Base-by-base conservation (phyloP, 2,797 vertebrate species). In the Microhierax caerulescens region DNA sequence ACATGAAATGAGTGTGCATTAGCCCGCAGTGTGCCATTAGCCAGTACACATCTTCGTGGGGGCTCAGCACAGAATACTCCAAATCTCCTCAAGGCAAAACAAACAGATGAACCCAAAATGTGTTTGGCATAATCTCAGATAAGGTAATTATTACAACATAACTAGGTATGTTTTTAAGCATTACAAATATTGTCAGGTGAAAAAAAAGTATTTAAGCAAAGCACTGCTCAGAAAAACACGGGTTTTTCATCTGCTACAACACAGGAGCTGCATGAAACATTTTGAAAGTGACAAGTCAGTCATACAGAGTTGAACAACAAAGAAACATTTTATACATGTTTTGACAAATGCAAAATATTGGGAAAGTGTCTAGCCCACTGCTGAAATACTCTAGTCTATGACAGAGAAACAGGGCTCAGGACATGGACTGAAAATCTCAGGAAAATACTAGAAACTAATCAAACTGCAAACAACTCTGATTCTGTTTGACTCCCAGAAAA, bases 141-240 rank as follows among this genome's bases (percentile, higher is more conserved):
- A 73, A 48, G 3, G 14, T 36, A 39, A 53, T 45, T 72, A 43
- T 30, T 74, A 74, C 41, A 27, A 43, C 7, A 9, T 13, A 51
- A 18, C 30, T 3, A 30, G 7, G 10, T 76, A 32, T 34, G 63
- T 80, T 95, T 97, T 97, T 90, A 88, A 96, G 78, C 63, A 91
- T 79, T 93, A 90, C 70, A 61, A 43, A 50, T 28, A 45, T 23
- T 43, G 30, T 45, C 28, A 72, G 17, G 19, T 24, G 67, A 1
- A 39, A 90, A 89, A 95, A 89, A 91, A 91, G 86, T 94, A 95
- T 83, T 95, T 95, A 94, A 97, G 39, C 17, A 51, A 69, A 93
- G 87, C 74, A 93, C 95, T 93, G 91, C 81, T 97, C 83, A 96
- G 90, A 95, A 96, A 97, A 97, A 90, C 24, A 32, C 95, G 89